Evolutionary conservation across 2,797 vertebrate genomes (phyloP), one percentile per base, ranked within the genome.

Genomic region (Typhlichthys eigenmanni): DNA sequence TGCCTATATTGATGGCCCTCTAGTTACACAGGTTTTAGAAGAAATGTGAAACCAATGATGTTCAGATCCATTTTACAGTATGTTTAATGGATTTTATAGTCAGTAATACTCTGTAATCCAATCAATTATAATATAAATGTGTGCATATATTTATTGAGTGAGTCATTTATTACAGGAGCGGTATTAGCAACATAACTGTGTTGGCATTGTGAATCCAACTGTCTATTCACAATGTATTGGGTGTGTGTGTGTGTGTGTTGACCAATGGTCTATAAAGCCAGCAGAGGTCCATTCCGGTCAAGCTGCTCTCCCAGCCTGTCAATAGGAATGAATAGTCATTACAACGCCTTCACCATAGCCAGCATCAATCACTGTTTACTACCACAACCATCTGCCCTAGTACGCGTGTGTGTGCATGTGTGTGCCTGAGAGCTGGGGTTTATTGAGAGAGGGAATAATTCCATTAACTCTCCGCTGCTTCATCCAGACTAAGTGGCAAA

Each of bases 391-490:
- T 89, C 88, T 91, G 89, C 78, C 85, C 70, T 46, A 53, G 24
- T 34, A 69, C 64, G 7, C 50, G 14, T 58, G 14, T 49, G 12
- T 34, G 17, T 48, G 14, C 13, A 16, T 59, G 58, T 49, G 58
- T 47, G 56, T 17, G 56, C 46, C 43, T 29, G 43, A 4, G n/a
- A 12, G 64, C 75, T 72, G 11, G 73, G 82, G 83, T 89, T 83
- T 69, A 89, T 81, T 85, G 83, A 87, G 70, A 87, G 70, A 74
- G 64, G 61, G 79, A 86, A 89, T 89, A 88, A 91, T 89, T 83
- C 64, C 82, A 89, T 88, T 89, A 89, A 89, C 55, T 85, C 86
- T 65, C 60, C 75, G 85, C 80, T 75, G 72, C 81, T 85, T 80
- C 71, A 82, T 55, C 74, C 55, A 74, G 81, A 78, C 56, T 53